Evolutionary conservation across 2,797 vertebrate species (phyloP), one percentile per base, ranked within the genome.

Genomic region (Rhinophrynus dorsalis): DNA sequence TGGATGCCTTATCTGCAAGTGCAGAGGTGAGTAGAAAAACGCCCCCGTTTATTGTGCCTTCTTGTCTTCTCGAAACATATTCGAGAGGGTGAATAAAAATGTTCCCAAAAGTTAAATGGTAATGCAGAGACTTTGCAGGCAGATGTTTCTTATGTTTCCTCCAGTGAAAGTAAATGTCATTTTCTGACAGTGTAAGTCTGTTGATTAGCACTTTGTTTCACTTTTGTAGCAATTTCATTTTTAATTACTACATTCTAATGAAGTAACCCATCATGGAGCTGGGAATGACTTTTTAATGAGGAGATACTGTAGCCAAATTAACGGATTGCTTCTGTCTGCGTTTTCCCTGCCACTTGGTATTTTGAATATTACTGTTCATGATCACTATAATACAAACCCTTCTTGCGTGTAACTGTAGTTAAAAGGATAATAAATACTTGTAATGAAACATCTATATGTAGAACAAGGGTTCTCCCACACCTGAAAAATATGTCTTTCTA

Each of bases 1-100:
- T 0, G 94, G 93, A 68, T 95, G 94, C 51, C 82, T 88, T 50
- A 81, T 87, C 79, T 95, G 93, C 86, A 92, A 90, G 69, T 95
- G 94, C 79, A 87, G 86, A 91, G 94, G 94, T 95, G 80, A 1
- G 89, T 85, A 29, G 1, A 0, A 48, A 1, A 2, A 0, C 11
- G 0, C n/a, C 2, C 37, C 56, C 47, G 6, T 6, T 38, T 64
- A 15, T 12, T 23, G n/a, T 59, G 30, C 38, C 26, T 55, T 2
- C 10, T 60, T 30, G 67, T 72, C 5, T 76, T 75, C 70, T 21
- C 24, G 11, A 40, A 75, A 54, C 71, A 37, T n/a, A n/a, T n/a
- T n/a, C n/a, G 37, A 24, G 21, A 74, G 74, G 17, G 5, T 54
- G 20, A 18, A 33, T 3, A 2, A 20, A 37, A 20, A 59, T 66